Conservation (phyloP, 92 coral and sea anemone species). For the Nematostella vectensis region DNA sequence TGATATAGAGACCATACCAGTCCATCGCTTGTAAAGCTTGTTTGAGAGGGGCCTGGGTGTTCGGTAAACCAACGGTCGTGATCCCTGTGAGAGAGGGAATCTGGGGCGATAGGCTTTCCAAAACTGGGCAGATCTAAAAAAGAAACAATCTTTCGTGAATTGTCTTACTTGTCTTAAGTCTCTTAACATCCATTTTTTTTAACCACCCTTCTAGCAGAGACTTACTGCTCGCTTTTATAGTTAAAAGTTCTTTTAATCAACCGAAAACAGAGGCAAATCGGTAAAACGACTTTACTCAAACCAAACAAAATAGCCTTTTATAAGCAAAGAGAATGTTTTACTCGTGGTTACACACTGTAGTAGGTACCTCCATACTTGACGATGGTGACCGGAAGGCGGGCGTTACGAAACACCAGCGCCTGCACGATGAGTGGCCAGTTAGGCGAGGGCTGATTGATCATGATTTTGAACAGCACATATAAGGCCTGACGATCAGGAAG, state of each 20-base stretch:
- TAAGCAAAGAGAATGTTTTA: no score
- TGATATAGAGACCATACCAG: constrained; percentile 83
- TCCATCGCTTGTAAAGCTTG: constrained; percentile 29
- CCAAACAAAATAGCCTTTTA: no score
- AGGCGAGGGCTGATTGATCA: constrained; percentile 86
- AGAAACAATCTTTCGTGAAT: no score
- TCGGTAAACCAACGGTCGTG: constrained; percentile 56
- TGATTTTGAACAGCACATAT: constrained; percentile 69
- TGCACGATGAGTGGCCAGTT: constrained; percentile 76
- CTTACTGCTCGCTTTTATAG: no score
- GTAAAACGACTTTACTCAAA: no score
- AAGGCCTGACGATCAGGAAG: constrained; percentile 84
- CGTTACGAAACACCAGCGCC: constrained; percentile 72
- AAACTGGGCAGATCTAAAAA: constrained; percentile 38
- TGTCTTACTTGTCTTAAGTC: no score
- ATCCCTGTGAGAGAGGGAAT: constrained; percentile 2
- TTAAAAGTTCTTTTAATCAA: no score
- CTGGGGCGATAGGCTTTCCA: constrained; percentile 15
- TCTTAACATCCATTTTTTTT: no score
- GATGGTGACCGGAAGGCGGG: constrained; percentile 75
- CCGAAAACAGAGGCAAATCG: no score
- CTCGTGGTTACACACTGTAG: no score
- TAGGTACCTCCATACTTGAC: constrained; percentile 92
- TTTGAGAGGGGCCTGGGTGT: constrained; percentile 19
- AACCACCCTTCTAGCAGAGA: no score